A percentile compares a stretch with the other conserved stretches of the same genome.
Evolutionary conservation across 2,113 vertebrate genomes (phyloP).

Genomic region (Takifugu bimaculatus): DNA sequence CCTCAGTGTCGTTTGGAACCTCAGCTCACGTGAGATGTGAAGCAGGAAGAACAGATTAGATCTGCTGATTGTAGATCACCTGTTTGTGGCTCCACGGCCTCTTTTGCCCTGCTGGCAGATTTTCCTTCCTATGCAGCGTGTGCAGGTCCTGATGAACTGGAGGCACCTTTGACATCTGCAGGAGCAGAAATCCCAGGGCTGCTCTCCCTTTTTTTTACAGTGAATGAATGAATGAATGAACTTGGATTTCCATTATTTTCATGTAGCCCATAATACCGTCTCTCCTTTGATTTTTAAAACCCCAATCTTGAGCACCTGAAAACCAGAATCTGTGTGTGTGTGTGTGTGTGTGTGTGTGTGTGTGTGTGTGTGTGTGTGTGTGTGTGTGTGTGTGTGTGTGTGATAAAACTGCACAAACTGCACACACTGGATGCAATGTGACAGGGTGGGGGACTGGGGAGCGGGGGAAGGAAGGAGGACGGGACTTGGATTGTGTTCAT

Average conservation of each 20-base stretch:
- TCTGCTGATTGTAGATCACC: constrained; percentile 54
- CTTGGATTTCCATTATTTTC: too few species aligned
- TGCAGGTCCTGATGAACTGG: constrained; percentile 61
- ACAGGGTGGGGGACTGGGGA: constrained; percentile 23
- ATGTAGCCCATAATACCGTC: too few species aligned
- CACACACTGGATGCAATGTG: constrained; percentile 39
- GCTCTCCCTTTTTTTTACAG: too few species aligned
- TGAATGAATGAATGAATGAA: too few species aligned
- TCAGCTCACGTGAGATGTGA: constrained; percentile 6
- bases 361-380: constrained; percentile 22
- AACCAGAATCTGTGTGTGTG: not conserved
- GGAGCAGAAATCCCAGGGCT: constrained; percentile 36
- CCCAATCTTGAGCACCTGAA: too few species aligned
- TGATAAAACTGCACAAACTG: not conserved
- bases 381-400: constrained; percentile 13
- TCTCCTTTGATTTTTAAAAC: too few species aligned
- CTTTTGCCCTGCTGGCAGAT: constrained; percentile 60
- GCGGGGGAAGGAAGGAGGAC: constrained; percentile 3
- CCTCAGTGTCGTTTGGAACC: constrained; percentile 5
- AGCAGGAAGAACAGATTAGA: constrained; percentile 50
- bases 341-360: constrained; percentile 8
- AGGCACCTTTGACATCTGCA: constrained; percentile 50
- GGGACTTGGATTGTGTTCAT: constrained; percentile 64
- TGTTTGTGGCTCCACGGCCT: constrained; percentile 36
- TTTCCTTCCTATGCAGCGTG: constrained; percentile 61